Base-by-base conservation (phyloP, 2,797 vertebrate genomes). In the Anguilla megastoma region DNA sequence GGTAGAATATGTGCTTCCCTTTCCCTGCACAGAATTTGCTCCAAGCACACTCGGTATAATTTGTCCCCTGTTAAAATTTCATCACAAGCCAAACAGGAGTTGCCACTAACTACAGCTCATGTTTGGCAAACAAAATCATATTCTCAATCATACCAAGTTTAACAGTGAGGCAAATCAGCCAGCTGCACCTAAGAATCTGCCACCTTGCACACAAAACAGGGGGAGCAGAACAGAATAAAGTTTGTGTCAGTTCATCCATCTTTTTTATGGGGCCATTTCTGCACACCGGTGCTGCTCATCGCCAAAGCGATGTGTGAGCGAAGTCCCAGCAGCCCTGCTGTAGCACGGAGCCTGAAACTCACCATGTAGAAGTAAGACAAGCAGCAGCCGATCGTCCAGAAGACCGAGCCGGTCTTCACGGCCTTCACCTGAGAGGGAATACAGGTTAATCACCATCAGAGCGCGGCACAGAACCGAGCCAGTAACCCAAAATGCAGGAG, bases 311-410 rank as follows among this genome's bases (percentile, higher is more conserved):
- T n/a, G 18, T 9, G 41, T 50, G 21, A 50, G 41, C 21, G 41
- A 48, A 18, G 45, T 50, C 6, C 24, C 24, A 10, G 41, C 24
- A 82, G 16, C 18, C 14, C 2, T 74, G 33, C 21, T 1, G 9
- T 24, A 24, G 8, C 0, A 10, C 79, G 2, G 79, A n/a, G 79
- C 12, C 36, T 1, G 74, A 45, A 79, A 90, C 97, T 97, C 95
- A 99, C 98, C 98, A 99, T 99, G 94, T 99, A 99, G 93, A 99
- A 99, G 93, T 99, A 99, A 0, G 97, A 99, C 85, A 99, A 95
- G 89, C 98, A 99, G 93, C 98, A 99, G 94, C 98, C 99, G 88
- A 99, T 98, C 88, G 98, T 96, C 98, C 98, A 99, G 94, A 99
- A 99, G 48, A 99, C 97, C 0, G 98, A 99, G 83, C 98, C 98